These are phyloP conservation scores for Oncopeltus fasciatus DNA, from an alignment of 1,140 invertebrate species.

Conservation along the genomic window DNA sequence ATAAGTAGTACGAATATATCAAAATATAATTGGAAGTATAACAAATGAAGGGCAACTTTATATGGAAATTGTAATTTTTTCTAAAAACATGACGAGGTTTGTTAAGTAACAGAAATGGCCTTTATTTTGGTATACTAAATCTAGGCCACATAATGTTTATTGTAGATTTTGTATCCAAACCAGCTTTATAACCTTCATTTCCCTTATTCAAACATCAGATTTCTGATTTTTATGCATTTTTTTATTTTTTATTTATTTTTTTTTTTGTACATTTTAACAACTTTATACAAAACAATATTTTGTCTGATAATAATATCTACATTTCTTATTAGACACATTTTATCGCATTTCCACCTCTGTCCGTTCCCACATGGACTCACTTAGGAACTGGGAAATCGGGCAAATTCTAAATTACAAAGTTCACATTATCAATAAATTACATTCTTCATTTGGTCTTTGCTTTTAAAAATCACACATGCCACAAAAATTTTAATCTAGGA, in stretches of 20 bases:
- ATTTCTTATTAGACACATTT: conserved; percentile 2
- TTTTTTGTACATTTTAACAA: conserved; percentile 10
- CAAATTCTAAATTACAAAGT: background rate
- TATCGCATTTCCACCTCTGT: background rate
- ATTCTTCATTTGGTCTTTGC: conserved; percentile 12
- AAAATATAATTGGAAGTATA: conserved; percentile 10
- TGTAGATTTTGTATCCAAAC: background rate
- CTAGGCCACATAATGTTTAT: conserved; percentile 4
- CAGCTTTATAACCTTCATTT: no score
- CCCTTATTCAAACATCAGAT: no score
- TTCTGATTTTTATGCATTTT: no score
- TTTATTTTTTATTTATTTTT: background rate
- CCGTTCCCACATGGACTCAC: conserved; percentile 7
- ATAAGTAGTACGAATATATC: conserved; percentile 8
- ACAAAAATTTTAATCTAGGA: background rate
- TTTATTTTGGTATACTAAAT: conserved; percentile 8
- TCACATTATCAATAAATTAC: conserved; percentile 7
- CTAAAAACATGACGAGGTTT: background rate
- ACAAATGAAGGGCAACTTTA: conserved; percentile 5
- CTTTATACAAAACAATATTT: conserved; percentile 12
- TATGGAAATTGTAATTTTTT: background rate
- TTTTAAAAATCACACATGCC: conserved; percentile 10
- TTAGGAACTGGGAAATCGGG: conserved; percentile 11
- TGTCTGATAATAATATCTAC: conserved; percentile 11
- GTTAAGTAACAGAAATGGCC: conserved; percentile 10